Evolutionary conservation across 2,113 vertebrate species (phyloP).

Genomic region (Protobothrops flavoviridis): DNA sequence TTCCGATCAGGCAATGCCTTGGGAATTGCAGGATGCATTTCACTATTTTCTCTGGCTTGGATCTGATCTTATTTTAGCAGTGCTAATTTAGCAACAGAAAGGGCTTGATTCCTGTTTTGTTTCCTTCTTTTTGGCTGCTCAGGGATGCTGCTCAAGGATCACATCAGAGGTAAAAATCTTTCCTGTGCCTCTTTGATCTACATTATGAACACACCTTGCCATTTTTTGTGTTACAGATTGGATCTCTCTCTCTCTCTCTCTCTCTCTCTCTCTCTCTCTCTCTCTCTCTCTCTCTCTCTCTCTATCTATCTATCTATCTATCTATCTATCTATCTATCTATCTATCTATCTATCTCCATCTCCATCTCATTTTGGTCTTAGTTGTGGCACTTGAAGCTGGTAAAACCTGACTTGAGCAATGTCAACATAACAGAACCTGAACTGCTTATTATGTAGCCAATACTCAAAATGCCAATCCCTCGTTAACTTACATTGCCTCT

Average conservation of each 20-base stretch:
- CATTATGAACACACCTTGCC: background rate
- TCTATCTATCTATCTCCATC: background rate
- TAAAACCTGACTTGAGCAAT: background rate
- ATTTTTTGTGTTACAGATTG: background rate
- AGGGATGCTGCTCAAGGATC: background rate
- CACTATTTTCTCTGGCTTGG: rapidly evolving
- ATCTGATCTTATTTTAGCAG: background rate
- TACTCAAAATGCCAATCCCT: background rate
- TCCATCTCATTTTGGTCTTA: background rate
- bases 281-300: background rate
- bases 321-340: background rate
- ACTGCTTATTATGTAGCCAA: background rate
- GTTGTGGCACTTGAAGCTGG: background rate
- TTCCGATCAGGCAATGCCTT: background rate
- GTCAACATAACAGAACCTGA: background rate
- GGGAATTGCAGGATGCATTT: background rate
- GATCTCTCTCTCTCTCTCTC: background rate
- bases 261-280: background rate
- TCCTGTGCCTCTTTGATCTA: background rate
- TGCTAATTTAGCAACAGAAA: slow-evolving; percentile 28
- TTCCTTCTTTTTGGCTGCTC: slow-evolving; percentile 7
- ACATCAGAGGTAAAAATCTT: background rate
- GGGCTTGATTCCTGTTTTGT: slow-evolving; percentile 9
- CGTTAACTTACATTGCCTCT: background rate
- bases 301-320: background rate